Conservation (phyloP, 2,113 vertebrate species). For the Actenoides lindsayi region DNA sequence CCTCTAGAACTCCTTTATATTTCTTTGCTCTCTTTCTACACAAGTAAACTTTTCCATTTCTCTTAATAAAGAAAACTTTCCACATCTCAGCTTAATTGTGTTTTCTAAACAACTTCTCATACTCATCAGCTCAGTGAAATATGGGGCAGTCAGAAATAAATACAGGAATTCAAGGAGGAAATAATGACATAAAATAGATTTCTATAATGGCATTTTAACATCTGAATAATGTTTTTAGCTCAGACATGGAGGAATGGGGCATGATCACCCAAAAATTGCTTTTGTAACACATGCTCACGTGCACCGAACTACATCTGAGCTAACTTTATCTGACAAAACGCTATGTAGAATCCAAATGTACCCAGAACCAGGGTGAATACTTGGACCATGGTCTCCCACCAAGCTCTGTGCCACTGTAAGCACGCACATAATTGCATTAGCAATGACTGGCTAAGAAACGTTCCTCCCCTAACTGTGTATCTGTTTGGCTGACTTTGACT, state of each 20-base stretch:
- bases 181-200: not conserved
- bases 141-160: constrained; percentile 12
- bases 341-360: rapidly evolving
- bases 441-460: not conserved
- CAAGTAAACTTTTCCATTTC: not conserved
- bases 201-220: not conserved
- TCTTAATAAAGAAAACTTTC: not conserved
- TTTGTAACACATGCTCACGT: not conserved
- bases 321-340: not conserved
- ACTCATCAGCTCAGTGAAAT: not conserved
- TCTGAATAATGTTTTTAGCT: not conserved
- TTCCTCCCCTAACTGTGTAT: not conserved
- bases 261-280: not conserved
- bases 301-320: not conserved
- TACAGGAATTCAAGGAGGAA: not conserved
- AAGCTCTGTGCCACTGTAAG: not conserved
- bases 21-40: not conserved
- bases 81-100: not conserved
- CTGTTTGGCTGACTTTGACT: not conserved
- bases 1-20: not conserved
- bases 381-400: not conserved
- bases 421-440: rapidly evolving
- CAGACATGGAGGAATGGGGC: not conserved
- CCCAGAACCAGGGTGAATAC: not conserved
- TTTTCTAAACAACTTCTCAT: not conserved